Conservation (phyloP, 2,113 vertebrate species). For the Origma solitaria region DNA sequence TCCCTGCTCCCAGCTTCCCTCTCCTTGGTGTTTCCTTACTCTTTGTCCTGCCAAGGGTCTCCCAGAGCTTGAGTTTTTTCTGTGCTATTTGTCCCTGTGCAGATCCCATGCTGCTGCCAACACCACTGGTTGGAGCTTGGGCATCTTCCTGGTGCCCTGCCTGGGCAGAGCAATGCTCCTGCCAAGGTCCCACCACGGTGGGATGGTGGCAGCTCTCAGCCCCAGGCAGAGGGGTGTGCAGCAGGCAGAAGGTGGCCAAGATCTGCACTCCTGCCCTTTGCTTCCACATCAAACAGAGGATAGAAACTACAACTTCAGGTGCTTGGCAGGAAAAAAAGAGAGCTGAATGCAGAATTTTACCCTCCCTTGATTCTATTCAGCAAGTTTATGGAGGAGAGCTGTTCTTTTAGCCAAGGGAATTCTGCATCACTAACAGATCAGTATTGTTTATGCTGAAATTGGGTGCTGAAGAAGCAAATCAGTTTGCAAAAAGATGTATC, state of each 20-base stretch:
- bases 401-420: background rate
- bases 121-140: background rate
- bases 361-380: background rate
- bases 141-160: background rate
- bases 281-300: background rate
- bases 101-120: background rate
- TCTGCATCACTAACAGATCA: conserved; percentile 11
- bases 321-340: background rate
- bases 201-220: background rate
- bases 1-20: rapidly evolving
- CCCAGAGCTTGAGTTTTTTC: rapidly evolving
- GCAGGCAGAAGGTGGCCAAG: background rate
- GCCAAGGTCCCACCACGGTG: background rate
- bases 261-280: background rate
- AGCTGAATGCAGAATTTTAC: background rate
- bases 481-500: background rate
- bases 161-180: background rate
- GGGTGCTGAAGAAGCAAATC: conserved; percentile 36
- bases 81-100: background rate
- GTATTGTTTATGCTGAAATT: conserved; percentile 5
- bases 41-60: background rate
- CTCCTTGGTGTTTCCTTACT: background rate
- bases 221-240: rapidly evolving
- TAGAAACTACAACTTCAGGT: background rate
- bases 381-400: background rate